These are phyloP conservation scores for Todus mexicanus DNA, from an alignment of 2,797 vertebrate species.

Conservation along the genomic window DNA sequence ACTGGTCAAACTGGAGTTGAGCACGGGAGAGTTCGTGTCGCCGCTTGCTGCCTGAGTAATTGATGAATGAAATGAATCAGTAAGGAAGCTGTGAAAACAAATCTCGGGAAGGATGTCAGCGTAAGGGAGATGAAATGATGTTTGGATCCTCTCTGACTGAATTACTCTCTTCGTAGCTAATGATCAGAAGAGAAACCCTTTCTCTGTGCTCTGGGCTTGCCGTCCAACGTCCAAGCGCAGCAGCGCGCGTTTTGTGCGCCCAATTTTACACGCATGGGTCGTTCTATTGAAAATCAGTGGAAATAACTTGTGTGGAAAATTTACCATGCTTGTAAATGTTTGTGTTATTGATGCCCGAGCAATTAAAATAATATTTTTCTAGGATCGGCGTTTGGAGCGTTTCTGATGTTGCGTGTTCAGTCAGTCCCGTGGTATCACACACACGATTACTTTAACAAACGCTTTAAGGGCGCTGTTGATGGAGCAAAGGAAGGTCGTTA, in stretches of 20 bases:
- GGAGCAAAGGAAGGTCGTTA: neutral
- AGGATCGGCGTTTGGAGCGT: neutral
- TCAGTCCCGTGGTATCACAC: neutral
- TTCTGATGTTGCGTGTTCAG: neutral
- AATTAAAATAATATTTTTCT: constrained; percentile 24
- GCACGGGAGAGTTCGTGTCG: neutral
- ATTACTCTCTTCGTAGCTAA: neutral
- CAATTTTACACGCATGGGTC: neutral
- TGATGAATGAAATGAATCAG: neutral
- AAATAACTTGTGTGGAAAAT: constrained; percentile 20
- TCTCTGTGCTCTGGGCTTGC: neutral
- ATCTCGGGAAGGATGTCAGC: neutral
- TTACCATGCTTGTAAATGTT: neutral
- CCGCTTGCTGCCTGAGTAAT: neutral
- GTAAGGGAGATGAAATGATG: neutral
- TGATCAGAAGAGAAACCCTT: neutral
- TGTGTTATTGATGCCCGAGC: constrained; percentile 14
- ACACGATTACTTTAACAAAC: neutral
- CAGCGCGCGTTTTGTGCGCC: neutral
- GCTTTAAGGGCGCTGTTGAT: neutral
- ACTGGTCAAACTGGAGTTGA: neutral
- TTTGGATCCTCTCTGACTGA: neutral
- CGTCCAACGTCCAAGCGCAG: neutral
- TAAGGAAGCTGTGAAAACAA: neutral
- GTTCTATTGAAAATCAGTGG: neutral